phyloP scores from a whole-genome alignment of 1,140 invertebrate genomes.

The Elymnias hypermnestra region DNA sequence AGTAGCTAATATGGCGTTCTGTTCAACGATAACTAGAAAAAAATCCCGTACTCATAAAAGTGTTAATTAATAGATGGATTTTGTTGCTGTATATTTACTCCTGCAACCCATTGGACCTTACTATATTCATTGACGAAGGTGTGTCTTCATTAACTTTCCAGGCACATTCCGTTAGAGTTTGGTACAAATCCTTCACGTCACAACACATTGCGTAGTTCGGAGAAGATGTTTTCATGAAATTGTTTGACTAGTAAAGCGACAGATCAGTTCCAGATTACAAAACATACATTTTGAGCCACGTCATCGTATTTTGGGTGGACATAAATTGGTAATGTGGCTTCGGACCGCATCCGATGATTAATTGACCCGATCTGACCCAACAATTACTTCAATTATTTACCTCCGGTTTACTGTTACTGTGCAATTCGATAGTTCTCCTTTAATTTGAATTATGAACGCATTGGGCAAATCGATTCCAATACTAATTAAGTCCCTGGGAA shows the following conservation, averaged over 20 bases:
- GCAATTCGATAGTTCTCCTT: slow-evolving; percentile 52
- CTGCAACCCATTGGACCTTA: too few relatives aligned
- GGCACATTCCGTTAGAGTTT: too few relatives aligned
- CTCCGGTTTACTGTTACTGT: slow-evolving; percentile 53
- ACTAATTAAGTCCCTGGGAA: slow-evolving; percentile 1
- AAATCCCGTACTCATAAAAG: too few relatives aligned
- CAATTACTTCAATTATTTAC: slow-evolving; percentile 73
- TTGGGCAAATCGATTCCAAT: slow-evolving; percentile 7
- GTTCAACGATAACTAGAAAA: too few relatives aligned
- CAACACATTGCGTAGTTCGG: too few relatives aligned
- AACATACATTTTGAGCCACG: slow-evolving; percentile 26
- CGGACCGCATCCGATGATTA: slow-evolving; percentile 59
- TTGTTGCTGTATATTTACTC: too few relatives aligned
- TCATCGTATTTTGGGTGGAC: slow-evolving; percentile 43
- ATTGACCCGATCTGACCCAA: slow-evolving; percentile 67
- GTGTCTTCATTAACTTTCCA: too few relatives aligned
- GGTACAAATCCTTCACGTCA: too few relatives aligned
- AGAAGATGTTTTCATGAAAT: too few relatives aligned
- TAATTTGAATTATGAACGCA: slow-evolving; percentile 47
- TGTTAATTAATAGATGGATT: too few relatives aligned
- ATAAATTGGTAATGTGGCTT: slow-evolving; percentile 54
- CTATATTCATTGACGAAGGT: too few relatives aligned
- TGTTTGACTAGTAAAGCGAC: slow-evolving; percentile 1
- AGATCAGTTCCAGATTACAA: slow-evolving; percentile 2
- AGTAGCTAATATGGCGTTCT: too few relatives aligned